Evolutionary conservation across 2,888 invertebrate genomes (phyloP).

Genomic region (Herminia tarsipennalis): DNA sequence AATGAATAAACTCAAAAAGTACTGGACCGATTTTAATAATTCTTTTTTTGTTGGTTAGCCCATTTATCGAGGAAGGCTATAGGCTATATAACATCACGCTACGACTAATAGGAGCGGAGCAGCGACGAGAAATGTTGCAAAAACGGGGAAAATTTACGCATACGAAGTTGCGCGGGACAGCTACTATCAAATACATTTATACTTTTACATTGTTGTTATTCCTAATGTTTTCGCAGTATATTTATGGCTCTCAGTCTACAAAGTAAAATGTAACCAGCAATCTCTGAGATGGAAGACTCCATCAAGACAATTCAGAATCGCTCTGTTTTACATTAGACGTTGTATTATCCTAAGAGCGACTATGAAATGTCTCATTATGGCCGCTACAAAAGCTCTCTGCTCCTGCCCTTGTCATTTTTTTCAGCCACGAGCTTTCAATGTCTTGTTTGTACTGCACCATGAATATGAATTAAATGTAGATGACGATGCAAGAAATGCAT

Average conservation of each 20-base stretch:
- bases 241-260: conserved; percentile 11
- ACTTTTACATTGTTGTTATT: background rate
- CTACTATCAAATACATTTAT: no score
- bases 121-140: no score
- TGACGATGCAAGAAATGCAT: conserved; percentile 41
- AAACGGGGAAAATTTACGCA: no score
- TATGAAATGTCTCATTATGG: conserved; percentile 41
- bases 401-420: conserved; percentile 36
- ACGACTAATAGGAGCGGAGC: no score
- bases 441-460: conserved; percentile 37
- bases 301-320: conserved; percentile 41
- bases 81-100: no score
- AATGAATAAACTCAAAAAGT: no score
- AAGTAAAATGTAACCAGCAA: conserved; percentile 26
- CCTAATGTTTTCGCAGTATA: background rate
- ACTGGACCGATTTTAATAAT: no score
- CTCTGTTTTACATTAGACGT: conserved; percentile 43
- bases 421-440: conserved; percentile 34
- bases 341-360: conserved; percentile 37
- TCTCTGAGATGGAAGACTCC: conserved; percentile 29
- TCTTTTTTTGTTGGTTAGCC: no score
- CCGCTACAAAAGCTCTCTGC: conserved; percentile 28
- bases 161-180: no score
- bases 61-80: no score
- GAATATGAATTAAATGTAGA: conserved; percentile 43